A percentile compares a stretch with the other conserved stretches of the same genome.
Evolutionary conservation across 2,797 vertebrate species (phyloP).

Genomic region (Sphenopsis melanotis): DNA sequence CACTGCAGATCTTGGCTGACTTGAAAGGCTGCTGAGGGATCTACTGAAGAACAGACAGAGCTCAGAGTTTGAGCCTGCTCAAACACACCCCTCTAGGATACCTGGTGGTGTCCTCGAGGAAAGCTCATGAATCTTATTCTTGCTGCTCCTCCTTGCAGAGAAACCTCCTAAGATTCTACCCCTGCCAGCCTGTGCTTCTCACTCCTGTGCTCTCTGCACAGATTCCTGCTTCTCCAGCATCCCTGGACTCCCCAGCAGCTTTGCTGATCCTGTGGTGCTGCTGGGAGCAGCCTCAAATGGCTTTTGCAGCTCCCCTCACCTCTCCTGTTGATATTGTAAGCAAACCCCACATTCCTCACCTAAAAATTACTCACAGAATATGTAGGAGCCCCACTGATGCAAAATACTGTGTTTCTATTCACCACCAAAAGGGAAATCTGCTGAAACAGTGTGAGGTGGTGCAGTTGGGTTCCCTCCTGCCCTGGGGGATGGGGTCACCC

Average conservation of each 20-base stretch:
- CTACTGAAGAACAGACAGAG: not conserved
- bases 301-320: not conserved
- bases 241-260: not conserved
- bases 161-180: not conserved
- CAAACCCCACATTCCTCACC: not conserved
- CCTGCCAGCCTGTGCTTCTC: not conserved
- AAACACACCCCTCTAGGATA: not conserved
- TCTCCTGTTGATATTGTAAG: not conserved
- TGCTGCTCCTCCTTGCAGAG: not conserved
- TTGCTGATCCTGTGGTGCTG: not conserved
- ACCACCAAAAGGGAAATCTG: not conserved
- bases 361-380: not conserved
- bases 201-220: not conserved
- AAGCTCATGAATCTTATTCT: not conserved
- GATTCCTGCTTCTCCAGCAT: not conserved
- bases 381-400: not conserved
- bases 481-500: accelerated
- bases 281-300: not conserved
- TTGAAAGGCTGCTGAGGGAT: not conserved
- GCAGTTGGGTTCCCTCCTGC: not conserved
- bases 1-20: not conserved
- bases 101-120: accelerated
- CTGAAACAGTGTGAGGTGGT: not conserved
- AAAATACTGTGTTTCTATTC: not conserved
- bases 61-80: not conserved